Conservation (phyloP, 2,797 vertebrate genomes). For the Helarctos malayanus region DNA sequence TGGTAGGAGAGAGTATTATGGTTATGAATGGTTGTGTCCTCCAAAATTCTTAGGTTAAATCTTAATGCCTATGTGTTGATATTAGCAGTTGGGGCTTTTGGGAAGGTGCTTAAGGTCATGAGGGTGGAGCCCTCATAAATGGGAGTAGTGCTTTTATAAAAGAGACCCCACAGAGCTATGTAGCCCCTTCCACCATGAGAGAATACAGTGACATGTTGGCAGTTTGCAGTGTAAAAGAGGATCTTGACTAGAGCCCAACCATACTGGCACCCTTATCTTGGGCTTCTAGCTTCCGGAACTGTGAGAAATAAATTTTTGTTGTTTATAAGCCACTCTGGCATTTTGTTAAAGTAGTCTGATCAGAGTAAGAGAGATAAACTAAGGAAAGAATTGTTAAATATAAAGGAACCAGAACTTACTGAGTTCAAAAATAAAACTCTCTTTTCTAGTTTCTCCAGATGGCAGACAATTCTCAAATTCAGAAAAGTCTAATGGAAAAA, state of each 20-base stretch:
- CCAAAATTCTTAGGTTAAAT: background rate
- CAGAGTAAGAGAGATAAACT: constrained; percentile 6
- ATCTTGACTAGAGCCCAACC: background rate
- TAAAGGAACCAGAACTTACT: constrained; percentile 50
- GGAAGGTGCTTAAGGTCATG: background rate
- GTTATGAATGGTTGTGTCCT: background rate
- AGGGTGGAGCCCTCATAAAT: background rate
- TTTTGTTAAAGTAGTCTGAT: background rate
- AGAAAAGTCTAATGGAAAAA: constrained; percentile 53
- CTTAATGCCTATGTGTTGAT: background rate
- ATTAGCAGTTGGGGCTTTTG: background rate
- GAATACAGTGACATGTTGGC: background rate
- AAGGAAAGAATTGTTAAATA: constrained; percentile 68
- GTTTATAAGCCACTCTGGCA: background rate
- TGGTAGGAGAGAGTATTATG: background rate
- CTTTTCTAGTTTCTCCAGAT: constrained; percentile 64
- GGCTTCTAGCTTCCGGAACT: background rate
- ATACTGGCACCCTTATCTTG: background rate
- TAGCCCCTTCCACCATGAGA: background rate
- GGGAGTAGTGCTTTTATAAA: background rate
- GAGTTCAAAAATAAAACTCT: constrained; percentile 70
- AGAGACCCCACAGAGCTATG: background rate
- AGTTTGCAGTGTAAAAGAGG: background rate
- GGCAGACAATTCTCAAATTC: constrained; percentile 62
- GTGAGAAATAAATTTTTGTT: background rate